Percentiles rank a stretch among this genome's conserved stretches.
Evolutionary conservation across 2,113 vertebrate species (phyloP).

Genomic region (Proteles cristata): DNA sequence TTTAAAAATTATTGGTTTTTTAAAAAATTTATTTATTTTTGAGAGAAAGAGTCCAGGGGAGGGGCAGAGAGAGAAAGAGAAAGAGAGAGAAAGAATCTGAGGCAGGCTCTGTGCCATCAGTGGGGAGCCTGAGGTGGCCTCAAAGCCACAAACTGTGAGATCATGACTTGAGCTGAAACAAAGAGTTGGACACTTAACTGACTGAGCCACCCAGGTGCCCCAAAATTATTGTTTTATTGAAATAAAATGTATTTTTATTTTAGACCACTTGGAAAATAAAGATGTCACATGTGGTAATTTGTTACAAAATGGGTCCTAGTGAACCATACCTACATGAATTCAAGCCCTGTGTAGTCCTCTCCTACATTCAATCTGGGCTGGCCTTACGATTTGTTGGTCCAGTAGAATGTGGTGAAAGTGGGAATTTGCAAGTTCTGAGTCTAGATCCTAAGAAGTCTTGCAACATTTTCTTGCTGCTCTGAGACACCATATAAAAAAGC

Average conservation of each 20-base stretch:
- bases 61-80: too few species aligned
- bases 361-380: not conserved
- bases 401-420: not conserved
- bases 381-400: not conserved
- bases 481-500: not conserved
- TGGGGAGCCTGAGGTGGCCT: too few species aligned
- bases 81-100: too few species aligned
- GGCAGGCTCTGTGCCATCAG: too few species aligned
- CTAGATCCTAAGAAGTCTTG: not conserved
- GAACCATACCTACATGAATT: not conserved
- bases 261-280: constrained; percentile 10
- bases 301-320: not conserved
- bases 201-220: too few species aligned
- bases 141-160: too few species aligned
- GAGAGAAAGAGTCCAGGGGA: too few species aligned
- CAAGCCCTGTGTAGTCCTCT: not conserved
- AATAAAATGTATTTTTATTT: not conserved
- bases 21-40: not conserved
- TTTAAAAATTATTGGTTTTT: not conserved
- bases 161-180: too few species aligned
- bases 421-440: not conserved
- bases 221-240: not conserved
- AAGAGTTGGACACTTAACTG: too few species aligned
- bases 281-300: not conserved
- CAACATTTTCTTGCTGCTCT: not conserved